Base-by-base conservation (phyloP, 2,888 invertebrate species). In the Willowsia nigromaculata region DNA sequence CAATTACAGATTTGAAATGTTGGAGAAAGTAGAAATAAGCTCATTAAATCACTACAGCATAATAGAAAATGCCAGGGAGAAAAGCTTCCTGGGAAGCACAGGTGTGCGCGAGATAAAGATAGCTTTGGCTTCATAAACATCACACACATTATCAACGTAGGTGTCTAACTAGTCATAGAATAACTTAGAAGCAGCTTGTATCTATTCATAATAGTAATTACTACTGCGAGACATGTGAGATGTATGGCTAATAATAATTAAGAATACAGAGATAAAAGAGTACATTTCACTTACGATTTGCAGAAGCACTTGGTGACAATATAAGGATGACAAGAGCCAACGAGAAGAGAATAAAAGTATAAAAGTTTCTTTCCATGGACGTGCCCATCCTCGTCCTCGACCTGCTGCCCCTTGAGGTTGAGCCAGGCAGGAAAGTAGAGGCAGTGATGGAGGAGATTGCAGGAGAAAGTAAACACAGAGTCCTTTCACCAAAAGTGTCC, bases 241-340 rank as follows among this genome's bases (percentile, higher is more conserved):
- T 13, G 62, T 30, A 62, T 2, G 43, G 6, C 18, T 22, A 50
- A 27, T 43, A 33, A 56, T 78, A 15, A 6, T 40, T 7, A 53
- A 37, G 25, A 84, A 68, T n/a, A 71, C 33, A 18, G 7, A 33
- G 27, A 62, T 40, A 56, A 53, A 74, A 47, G 11, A 40, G 65
- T 85, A 9, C 7, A 13, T 27, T 27, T 47, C 43, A 90, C 91
- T 91, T 89, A 91, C 91, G 90, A 83, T 90, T 90, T 91, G 91
- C 90, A 90, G 90, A 91, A 91, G 91, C 91, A 91, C 91, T 91
- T 91, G 90, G 91, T 91, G 91, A 91, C 91, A 91, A 88, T 87
- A 89, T 90, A 90, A 91, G 91, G 91, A 89, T 91, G 88, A 90
- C 90, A 88, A 91, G 86, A 90, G 90, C 90, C 90, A 90, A 88